phyloP scores from a whole-genome alignment of 1,140 invertebrate species.

The Cephus cinctus region DNA sequence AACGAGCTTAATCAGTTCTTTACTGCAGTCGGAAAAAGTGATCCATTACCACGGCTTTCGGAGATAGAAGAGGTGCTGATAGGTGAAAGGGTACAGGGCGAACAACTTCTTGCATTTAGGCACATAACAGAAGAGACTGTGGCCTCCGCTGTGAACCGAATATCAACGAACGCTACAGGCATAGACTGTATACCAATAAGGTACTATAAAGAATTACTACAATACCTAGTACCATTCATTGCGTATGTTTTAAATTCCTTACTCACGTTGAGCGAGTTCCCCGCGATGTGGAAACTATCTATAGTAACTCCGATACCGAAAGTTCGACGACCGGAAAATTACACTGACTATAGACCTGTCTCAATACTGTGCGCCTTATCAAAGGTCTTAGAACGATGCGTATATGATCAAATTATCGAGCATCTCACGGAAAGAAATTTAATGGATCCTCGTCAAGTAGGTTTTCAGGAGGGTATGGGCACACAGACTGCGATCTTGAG shows the following conservation, averaged over 20 bases:
- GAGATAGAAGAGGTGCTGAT: neutral
- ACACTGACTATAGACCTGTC: slow-evolving; percentile 8
- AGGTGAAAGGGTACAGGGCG: neutral
- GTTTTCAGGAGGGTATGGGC: neutral
- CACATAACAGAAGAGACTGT: neutral
- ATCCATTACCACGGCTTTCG: neutral
- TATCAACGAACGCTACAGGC: neutral
- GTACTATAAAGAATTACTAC: neutral
- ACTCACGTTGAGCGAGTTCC: neutral
- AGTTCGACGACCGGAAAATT: neutral
- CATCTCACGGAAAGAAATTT: neutral
- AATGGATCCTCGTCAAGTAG: neutral
- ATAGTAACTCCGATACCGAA: neutral
- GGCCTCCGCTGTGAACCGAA: neutral
- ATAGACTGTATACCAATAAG: neutral
- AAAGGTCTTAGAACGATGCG: slow-evolving; percentile 6
- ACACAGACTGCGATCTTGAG: neutral
- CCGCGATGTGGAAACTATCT: neutral
- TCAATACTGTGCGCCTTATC: slow-evolving; percentile 7
- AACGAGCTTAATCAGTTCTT: neutral
- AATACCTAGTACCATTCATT: neutral
- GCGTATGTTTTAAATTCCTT: neutral
- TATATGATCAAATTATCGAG: neutral
- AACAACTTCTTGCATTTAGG: neutral
- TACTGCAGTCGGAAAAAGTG: neutral